Percentiles rank a stretch among this genome's conserved stretches.
These are phyloP conservation scores for Mya arenaria DNA, from an alignment of 1,140 invertebrate species.

Conservation along the genomic window DNA sequence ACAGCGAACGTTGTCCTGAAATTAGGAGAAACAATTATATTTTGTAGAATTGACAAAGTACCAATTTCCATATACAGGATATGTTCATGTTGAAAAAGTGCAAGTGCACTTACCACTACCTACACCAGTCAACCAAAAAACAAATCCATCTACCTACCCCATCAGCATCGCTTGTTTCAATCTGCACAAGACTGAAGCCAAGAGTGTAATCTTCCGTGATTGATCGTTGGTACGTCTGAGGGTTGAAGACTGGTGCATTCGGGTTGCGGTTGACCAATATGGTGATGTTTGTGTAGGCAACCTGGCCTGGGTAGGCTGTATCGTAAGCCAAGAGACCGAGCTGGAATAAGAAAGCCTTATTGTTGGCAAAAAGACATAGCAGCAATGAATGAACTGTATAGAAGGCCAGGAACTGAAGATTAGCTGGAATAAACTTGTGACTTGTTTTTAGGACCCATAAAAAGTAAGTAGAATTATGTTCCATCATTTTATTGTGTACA, in stretches of 20 bases:
- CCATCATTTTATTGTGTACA: no score
- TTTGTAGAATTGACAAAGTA: no score
- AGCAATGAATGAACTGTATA: no score
- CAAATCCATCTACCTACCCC: constrained; percentile 62
- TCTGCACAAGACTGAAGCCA: constrained; percentile 63
- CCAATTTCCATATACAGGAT: no score
- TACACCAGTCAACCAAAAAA: no score
- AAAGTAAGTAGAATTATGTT: no score
- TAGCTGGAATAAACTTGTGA: no score
- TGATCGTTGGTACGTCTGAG: constrained; percentile 43
- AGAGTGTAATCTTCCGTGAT: constrained; percentile 71
- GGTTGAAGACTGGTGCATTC: constrained; percentile 80
- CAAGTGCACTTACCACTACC: no score
- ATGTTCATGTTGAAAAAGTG: no score
- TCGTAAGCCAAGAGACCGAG: constrained; percentile 94
- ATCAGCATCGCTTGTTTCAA: constrained; percentile 83
- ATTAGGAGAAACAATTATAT: constrained; percentile 19
- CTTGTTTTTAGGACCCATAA: no score
- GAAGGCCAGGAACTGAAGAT: no score
- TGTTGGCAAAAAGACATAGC: no score
- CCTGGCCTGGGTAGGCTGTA: constrained; percentile 91
- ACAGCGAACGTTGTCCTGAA: constrained; percentile 63
- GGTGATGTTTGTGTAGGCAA: constrained; percentile 89
- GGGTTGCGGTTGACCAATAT: constrained; percentile 92
- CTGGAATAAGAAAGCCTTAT: constrained; percentile 68